Evolutionary conservation across 2,113 vertebrate species (phyloP).

Genomic region (Aldabrachelys gigantea): DNA sequence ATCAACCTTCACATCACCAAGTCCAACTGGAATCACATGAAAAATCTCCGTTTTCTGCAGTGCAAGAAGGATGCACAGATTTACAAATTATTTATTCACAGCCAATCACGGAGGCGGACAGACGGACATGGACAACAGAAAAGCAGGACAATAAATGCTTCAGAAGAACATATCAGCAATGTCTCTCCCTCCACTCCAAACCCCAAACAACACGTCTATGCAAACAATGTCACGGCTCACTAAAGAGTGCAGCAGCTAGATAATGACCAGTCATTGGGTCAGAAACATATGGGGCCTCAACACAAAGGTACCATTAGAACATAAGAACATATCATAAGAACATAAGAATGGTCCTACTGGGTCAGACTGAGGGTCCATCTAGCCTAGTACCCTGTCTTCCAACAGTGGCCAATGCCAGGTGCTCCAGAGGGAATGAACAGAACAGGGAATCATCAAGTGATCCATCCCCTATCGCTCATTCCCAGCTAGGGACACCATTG

Average conservation of each 20-base stretch:
- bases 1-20: conserved; percentile 30
- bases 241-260: neutral
- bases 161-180: neutral
- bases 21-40: neutral
- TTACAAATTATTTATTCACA: neutral
- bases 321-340: no score
- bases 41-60: neutral
- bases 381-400: no score
- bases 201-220: neutral
- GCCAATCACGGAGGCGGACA: accelerated
- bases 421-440: no score
- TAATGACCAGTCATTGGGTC: neutral
- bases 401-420: no score
- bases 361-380: no score
- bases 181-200: neutral
- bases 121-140: conserved; percentile 2
- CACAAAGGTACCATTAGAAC: neutral
- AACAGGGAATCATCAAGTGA: no score
- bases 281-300: neutral
- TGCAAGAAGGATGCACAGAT: neutral
- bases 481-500: neutral
- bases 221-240: neutral
- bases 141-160: conserved; percentile 10
- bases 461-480: no score
- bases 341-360: no score